These are phyloP conservation scores for Brachyhypopomus gauderio DNA, from an alignment of 2,113 vertebrate genomes.

Conservation along the genomic window DNA sequence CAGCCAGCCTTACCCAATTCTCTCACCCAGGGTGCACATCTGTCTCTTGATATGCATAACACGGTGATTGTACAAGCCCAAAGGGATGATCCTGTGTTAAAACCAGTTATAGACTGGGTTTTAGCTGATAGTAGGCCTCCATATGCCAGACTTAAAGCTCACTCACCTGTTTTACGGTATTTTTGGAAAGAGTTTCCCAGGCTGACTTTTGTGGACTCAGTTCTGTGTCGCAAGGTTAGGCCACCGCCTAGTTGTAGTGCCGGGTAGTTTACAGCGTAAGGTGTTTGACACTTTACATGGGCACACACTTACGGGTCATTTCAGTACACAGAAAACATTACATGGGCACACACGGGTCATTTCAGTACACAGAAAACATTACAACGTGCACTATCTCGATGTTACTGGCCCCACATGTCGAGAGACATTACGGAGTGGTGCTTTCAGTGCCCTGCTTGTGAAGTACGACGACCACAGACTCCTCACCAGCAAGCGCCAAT, in stretches of 20 bases:
- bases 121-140: slow-evolving; percentile 17
- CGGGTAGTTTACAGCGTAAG: neutral
- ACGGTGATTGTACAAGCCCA: neutral
- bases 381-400: neutral
- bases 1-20: no score
- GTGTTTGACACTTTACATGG: slow-evolving; percentile 10
- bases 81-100: slow-evolving; percentile 13
- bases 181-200: slow-evolving; percentile 24
- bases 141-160: slow-evolving; percentile 1
- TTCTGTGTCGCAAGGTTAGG: slow-evolving; percentile 5
- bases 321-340: slow-evolving; percentile 26
- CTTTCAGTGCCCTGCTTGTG: slow-evolving; percentile 25
- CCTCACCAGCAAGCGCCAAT: slow-evolving; percentile 35
- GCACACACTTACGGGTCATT: slow-evolving; percentile 23
- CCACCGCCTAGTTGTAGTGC: slow-evolving; percentile 11
- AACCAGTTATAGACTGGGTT: slow-evolving; percentile 23
- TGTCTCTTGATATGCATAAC: neutral
- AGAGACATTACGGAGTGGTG: slow-evolving; percentile 26
- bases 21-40: neutral
- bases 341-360: slow-evolving; percentile 29
- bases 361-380: slow-evolving; percentile 29
- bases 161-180: neutral
- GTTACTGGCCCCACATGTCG: slow-evolving; percentile 33
- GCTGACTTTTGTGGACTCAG: slow-evolving; percentile 3
- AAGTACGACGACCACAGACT: slow-evolving; percentile 17